Evolutionary conservation across 2,888 invertebrate genomes (phyloP).

Genomic region (Drosophila phalerata): DNA sequence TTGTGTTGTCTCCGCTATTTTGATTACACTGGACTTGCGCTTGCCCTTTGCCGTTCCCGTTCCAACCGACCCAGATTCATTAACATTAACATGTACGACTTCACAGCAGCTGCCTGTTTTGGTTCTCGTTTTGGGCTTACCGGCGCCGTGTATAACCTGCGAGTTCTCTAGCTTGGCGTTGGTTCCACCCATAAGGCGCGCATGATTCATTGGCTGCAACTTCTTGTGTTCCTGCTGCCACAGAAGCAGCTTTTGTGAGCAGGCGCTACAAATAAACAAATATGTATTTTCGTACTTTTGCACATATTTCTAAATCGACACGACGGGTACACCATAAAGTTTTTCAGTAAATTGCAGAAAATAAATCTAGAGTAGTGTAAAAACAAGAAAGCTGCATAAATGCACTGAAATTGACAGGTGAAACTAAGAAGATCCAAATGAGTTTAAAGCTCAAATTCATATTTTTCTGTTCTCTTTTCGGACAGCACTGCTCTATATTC

Average conservation of each 20-base stretch:
- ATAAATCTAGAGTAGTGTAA: too few relatives aligned
- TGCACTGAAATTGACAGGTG: too few relatives aligned
- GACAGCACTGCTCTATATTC: too few relatives aligned
- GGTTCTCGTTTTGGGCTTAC: conserved; percentile 34
- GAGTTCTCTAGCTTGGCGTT: conserved; percentile 57
- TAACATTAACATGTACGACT: conserved; percentile 8
- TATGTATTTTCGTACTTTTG: background rate
- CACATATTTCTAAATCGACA: background rate
- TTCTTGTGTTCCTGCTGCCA: conserved; percentile 81
- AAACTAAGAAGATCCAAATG: too few relatives aligned
- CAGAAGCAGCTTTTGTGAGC: conserved; percentile 88
- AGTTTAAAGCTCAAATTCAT: too few relatives aligned
- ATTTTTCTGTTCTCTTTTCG: too few relatives aligned
- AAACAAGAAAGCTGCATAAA: too few relatives aligned
- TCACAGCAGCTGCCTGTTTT: conserved; percentile 18
- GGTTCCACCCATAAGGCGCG: conserved; percentile 43
- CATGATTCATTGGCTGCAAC: conserved; percentile 25
- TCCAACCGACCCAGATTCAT: background rate
- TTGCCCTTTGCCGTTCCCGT: conserved; percentile 43
- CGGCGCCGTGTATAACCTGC: conserved; percentile 42
- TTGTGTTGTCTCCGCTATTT: conserved; percentile 79
- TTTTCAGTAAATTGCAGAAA: too few relatives aligned
- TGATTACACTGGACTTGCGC: conserved; percentile 73
- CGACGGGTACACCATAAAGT: too few relatives aligned
- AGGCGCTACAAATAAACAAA: conserved; percentile 87